Base-by-base conservation (phyloP, 2,113 vertebrate species). In the Arizona elegans region DNA sequence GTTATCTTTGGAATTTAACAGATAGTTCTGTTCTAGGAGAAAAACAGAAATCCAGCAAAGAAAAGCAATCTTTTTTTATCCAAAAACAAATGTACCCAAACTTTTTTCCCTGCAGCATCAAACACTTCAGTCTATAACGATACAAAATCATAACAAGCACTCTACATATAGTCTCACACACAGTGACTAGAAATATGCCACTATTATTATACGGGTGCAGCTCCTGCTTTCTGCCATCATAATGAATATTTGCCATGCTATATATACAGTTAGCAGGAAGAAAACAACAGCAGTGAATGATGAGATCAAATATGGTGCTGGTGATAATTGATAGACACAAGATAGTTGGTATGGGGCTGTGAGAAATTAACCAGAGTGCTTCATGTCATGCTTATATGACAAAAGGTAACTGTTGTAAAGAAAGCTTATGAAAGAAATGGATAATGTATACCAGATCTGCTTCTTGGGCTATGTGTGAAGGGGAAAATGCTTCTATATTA, bases 1-100 rank as follows among this genome's bases (percentile, higher is more conserved):
- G 17, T 88, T 93, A 91, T 58, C 62, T 95, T 96, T 96, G 95
- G 95, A 92, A 91, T 92, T 53, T 4, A 62, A 88, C 88, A 95
- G 38, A 3, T 55, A 93, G n/a, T 89, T 95, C 94, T 92, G 50
- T 93, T 75, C 62, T 95, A 86, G 29, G 54, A 94, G 90, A 94
- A 58, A 87, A 75, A 95, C 92, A 95, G 55, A 91, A 93, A 58
- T 29, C 55, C n/a, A 26, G 17, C 29, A 88, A 81, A 89, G 62
- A 54, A 55, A 70, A 38, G 1, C 17, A 81, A 90, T 11, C 38
- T 19, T 43, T 90, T 19, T 24, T 50, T 11, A 1, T 24, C 53
- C n/a, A 91, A 50, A 50, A 89, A 85, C 91, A 88, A 92, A 8
- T 47, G 15, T 10, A 86, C 11, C 59, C n/a, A 59, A 21, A 59